Base-by-base conservation (phyloP, 2,888 invertebrate species). In the Priapulus caudatus region DNA sequence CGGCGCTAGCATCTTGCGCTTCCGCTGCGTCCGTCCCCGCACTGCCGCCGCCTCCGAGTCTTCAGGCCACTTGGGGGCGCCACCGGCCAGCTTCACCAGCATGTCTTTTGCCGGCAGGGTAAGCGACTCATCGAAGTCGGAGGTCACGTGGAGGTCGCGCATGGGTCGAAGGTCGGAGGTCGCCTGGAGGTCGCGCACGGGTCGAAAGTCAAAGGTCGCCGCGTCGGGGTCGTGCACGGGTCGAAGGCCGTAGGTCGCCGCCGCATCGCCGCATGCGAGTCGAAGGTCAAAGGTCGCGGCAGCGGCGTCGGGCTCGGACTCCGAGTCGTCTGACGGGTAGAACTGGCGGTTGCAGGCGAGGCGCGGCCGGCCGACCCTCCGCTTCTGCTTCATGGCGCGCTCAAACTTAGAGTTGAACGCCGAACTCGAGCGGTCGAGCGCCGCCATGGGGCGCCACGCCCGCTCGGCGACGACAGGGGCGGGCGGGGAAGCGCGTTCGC, bases 401-500 rank as follows among this genome's bases (percentile, higher is more conserved):
- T 33, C 33, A 33, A 33, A 33, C 33, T 33, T 33, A n/a, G 33
- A 33, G n/a, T 33, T 33, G 33, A 33, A 33, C n/a, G 33, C 33
- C 10, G 33, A 33, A 33, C 33, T 33, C n/a, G 33, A 10, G 10
- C 33, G 10, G 33, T 33, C 33, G n/a, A 33, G 33, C 10, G 33
- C 33, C 33, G n/a, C 33, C 33, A 33, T n/a, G n/a, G n/a, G n/a
- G n/a, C n/a, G n/a, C n/a, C n/a, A n/a, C n/a, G n/a, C n/a, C n/a
- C n/a, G n/a, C n/a, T n/a, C n/a, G n/a, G n/a, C n/a, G n/a, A n/a
- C n/a, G n/a, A n/a, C n/a, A n/a, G n/a, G n/a, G n/a, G n/a, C n/a
- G n/a, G n/a, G n/a, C n/a, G n/a, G n/a, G n/a, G n/a, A n/a, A n/a
- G n/a, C n/a, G n/a, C n/a, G n/a, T n/a, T n/a, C n/a, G n/a, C n/a